Percentiles rank a stretch among this genome's conserved stretches.
These are phyloP conservation scores for Melanerpes formicivorus DNA, from an alignment of 2,113 vertebrate species.

Conservation along the genomic window DNA sequence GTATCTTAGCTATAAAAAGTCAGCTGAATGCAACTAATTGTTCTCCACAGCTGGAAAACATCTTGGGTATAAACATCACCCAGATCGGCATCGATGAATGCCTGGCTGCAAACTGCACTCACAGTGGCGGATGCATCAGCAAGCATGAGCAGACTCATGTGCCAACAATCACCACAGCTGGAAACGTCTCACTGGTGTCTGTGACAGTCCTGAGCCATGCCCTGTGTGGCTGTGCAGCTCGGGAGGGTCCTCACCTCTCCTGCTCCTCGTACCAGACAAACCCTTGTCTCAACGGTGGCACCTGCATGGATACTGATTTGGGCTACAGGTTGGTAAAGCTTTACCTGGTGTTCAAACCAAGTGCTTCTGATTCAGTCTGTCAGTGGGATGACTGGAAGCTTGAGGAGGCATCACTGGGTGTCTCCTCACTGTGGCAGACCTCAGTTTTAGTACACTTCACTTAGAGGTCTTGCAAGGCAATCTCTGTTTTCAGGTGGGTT, in stretches of 20 bases:
- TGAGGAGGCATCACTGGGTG: neutral
- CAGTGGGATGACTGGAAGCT: neutral
- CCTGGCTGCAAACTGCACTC: constrained; percentile 76
- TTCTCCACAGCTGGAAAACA: constrained; percentile 81
- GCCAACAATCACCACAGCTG: constrained; percentile 76
- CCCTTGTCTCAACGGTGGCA: constrained; percentile 88
- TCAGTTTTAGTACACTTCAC: neutral
- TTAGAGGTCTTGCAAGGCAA: neutral
- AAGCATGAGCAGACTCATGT: constrained; percentile 72
- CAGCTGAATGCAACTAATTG: constrained; percentile 2
- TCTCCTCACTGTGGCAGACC: neutral
- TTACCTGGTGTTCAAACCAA: neutral
- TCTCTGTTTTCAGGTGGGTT: neutral
- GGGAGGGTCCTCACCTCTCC: constrained; percentile 75
- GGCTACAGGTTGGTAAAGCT: constrained; percentile 83
- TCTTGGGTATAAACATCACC: constrained; percentile 78
- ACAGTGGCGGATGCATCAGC: constrained; percentile 79
- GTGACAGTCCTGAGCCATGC: constrained; percentile 69
- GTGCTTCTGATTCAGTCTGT: neutral
- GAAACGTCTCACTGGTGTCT: constrained; percentile 80
- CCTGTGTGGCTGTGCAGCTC: constrained; percentile 81
- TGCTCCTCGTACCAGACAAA: constrained; percentile 81
- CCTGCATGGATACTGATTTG: constrained; percentile 81
- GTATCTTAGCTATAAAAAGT: neutral
- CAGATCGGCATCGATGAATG: constrained; percentile 87